Conservation (phyloP, 2,113 vertebrate species). For the Carlito syrichta region DNA sequence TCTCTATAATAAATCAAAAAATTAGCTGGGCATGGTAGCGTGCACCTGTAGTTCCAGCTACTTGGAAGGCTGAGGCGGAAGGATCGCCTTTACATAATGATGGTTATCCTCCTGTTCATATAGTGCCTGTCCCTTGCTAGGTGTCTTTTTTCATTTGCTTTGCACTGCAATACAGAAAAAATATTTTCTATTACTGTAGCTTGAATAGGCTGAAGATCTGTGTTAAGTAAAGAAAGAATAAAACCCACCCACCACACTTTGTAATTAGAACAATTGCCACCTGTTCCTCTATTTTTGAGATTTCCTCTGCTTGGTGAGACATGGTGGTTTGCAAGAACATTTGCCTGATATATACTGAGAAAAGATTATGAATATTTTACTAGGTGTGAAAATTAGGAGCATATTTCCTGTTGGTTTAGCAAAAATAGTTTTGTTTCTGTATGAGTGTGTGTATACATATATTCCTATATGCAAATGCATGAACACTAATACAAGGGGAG, state of each 20-base stretch:
- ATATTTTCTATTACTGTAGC: not conserved
- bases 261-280: not conserved
- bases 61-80: too few relatives aligned
- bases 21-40: too few relatives aligned
- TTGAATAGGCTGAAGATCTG: not conserved
- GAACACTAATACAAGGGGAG: not conserved
- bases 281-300: not conserved
- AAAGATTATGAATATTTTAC: not conserved
- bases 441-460: too few relatives aligned
- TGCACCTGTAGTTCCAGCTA: too few relatives aligned
- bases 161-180: not conserved
- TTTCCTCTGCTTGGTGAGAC: not conserved
- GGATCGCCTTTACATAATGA: not conserved
- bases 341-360: not conserved
- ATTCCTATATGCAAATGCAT: not conserved
- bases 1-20: not conserved
- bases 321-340: not conserved
- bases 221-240: not conserved
- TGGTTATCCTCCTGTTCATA: not conserved
- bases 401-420: not conserved
- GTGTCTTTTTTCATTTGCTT: not conserved
- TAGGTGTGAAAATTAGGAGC: not conserved
- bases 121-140: not conserved
- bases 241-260: not conserved
- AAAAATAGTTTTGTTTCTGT: not conserved